These are phyloP conservation scores for Gambusia holbrooki DNA, from an alignment of 2,113 vertebrate species.

Conservation along the genomic window DNA sequence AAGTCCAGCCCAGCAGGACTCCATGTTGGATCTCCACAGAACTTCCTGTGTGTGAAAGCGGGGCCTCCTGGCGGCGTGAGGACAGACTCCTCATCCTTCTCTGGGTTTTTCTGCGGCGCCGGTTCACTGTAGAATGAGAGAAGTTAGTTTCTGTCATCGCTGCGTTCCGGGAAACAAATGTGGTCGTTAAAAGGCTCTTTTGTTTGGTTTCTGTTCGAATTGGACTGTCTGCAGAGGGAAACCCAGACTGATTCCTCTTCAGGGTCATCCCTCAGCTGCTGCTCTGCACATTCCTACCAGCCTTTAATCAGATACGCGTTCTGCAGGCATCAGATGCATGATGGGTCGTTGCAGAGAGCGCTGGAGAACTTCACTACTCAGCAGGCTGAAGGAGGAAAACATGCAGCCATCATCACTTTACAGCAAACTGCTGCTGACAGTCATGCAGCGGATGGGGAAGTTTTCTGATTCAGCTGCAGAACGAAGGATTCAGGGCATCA, in stretches of 20 bases:
- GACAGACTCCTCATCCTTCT: too few species aligned
- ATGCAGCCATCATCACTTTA: too few species aligned
- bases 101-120: neutral
- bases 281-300: neutral
- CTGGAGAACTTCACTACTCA: too few species aligned
- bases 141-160: neutral
- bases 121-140: neutral
- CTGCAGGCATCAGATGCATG: too few species aligned
- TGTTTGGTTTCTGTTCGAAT: neutral
- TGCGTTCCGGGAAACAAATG: neutral
- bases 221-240: neutral
- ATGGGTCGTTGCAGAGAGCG: too few species aligned
- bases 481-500: too few species aligned
- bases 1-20: neutral
- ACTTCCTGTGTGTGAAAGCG: neutral
- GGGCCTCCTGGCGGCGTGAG: too few species aligned
- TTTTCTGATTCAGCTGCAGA: too few species aligned
- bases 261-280: neutral
- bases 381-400: too few species aligned
- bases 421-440: too few species aligned
- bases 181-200: neutral
- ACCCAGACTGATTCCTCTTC: neutral
- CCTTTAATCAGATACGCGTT: too few species aligned
- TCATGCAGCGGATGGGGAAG: too few species aligned
- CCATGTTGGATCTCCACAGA: neutral